Conservation (phyloP, 2,888 invertebrate genomes). For the Steromphala cineraria region DNA sequence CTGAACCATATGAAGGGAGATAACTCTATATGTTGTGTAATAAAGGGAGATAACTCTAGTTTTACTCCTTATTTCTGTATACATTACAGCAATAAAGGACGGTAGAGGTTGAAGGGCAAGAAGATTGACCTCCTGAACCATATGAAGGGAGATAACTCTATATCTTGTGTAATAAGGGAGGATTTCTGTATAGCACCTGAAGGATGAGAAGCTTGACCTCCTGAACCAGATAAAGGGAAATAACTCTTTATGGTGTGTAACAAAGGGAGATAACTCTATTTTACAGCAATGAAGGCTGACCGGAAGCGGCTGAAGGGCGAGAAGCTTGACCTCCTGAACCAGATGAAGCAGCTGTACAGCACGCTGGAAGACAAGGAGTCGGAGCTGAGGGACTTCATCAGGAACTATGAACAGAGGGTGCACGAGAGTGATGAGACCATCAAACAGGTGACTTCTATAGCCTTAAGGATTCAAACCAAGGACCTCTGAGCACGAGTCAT, state of each 20-base stretch:
- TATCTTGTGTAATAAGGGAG: neutral
- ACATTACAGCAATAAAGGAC: too few species aligned
- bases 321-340: conserved; percentile 92
- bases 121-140: conserved; percentile 85
- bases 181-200: too few species aligned
- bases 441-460: conserved; percentile 75
- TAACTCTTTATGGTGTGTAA: neutral
- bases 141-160: neutral
- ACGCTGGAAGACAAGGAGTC: conserved; percentile 96
- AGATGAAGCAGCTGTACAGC: conserved; percentile 95
- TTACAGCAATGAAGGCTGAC: conserved; percentile 87
- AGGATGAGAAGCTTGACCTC: conserved; percentile 94
- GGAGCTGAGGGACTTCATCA: conserved; percentile 93
- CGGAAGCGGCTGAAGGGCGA: conserved; percentile 93
- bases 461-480: too few species aligned
- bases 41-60: neutral
- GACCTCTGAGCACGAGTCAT: too few species aligned
- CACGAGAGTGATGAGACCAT: conserved; percentile 86
- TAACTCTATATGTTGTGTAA: neutral
- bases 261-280: neutral
- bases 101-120: too few species aligned
- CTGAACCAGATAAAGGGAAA: neutral
- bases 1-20: too few species aligned
- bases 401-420: conserved; percentile 94
- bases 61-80: too few species aligned